Evolutionary conservation across 1,140 invertebrate genomes (phyloP).

Genomic region (Lepidurus packardi): DNA sequence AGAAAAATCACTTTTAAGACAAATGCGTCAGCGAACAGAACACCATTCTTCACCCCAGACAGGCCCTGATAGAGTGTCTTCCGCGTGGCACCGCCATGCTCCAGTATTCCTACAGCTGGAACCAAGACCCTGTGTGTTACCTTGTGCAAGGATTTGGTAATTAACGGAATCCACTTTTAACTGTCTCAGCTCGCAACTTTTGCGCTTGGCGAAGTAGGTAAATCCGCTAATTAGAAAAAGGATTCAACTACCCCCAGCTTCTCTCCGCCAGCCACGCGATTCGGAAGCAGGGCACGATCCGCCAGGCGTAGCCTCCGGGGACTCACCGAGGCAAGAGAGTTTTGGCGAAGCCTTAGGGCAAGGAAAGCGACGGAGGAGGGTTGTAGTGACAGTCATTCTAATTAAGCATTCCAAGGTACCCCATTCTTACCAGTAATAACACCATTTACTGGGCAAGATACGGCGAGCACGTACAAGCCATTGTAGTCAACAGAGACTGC

Average conservation of each 20-base stretch:
- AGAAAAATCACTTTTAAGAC: no score
- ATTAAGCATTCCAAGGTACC: constrained; percentile 7
- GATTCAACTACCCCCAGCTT: not conserved
- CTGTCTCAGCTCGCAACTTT: not conserved
- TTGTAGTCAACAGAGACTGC: constrained; percentile 11
- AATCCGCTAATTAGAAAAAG: not conserved
- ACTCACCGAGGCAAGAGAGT: not conserved
- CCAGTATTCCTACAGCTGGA: no score
- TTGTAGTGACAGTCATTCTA: constrained; percentile 14
- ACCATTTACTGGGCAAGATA: constrained; percentile 17
- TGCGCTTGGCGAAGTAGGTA: not conserved
- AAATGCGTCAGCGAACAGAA: no score
- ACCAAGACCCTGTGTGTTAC: no score
- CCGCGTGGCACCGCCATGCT: no score
- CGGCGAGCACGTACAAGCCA: constrained; percentile 6
- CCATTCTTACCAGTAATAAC: constrained; percentile 13
- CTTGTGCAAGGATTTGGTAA: not conserved
- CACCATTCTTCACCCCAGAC: no score
- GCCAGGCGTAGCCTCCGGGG: not conserved
- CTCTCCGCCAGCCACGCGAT: not conserved
- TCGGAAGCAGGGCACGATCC: not conserved
- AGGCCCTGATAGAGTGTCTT: no score
- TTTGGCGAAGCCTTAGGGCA: not conserved
- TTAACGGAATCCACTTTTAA: not conserved
- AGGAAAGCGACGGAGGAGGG: not conserved